phyloP scores from a whole-genome alignment of 1,140 invertebrate genomes.

The Sweltsa coloradensis region DNA sequence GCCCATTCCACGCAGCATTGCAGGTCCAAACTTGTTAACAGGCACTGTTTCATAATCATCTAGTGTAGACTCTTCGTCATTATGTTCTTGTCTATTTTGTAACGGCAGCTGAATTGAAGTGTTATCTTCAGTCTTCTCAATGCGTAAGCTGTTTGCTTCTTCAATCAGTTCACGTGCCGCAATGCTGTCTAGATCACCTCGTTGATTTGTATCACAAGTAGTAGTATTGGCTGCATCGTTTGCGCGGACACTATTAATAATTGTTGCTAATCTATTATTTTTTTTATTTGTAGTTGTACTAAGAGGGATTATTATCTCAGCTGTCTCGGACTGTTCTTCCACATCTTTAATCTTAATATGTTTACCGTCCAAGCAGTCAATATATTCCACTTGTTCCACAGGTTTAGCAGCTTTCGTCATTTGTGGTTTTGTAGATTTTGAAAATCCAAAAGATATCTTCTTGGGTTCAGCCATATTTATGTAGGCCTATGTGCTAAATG shows the following conservation, averaged over 20 bases:
- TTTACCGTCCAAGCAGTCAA: constrained; percentile 1
- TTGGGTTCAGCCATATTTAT: background rate
- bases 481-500: no score
- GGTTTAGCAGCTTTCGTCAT: background rate
- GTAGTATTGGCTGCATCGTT: background rate
- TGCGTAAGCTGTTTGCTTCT: background rate
- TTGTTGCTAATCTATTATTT: background rate
- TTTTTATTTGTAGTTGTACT: background rate
- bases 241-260: background rate
- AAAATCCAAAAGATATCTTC: background rate
- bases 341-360: background rate
- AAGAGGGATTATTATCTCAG: background rate
- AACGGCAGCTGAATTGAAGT: constrained; percentile 5
- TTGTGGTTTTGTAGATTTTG: background rate
- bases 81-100: no score
- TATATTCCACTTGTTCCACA: background rate
- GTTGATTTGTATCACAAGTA: background rate
- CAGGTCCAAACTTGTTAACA: constrained; percentile 76
- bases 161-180: background rate
- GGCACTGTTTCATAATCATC: constrained; percentile 88
- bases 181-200: background rate
- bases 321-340: background rate
- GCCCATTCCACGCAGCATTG: constrained; percentile 90
- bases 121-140: background rate
- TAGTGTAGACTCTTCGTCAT: constrained; percentile 60